Percentiles rank a stretch among this genome's conserved stretches.
Conservation (phyloP, 2,888 invertebrate genomes). For the Campaea margaritaria region DNA sequence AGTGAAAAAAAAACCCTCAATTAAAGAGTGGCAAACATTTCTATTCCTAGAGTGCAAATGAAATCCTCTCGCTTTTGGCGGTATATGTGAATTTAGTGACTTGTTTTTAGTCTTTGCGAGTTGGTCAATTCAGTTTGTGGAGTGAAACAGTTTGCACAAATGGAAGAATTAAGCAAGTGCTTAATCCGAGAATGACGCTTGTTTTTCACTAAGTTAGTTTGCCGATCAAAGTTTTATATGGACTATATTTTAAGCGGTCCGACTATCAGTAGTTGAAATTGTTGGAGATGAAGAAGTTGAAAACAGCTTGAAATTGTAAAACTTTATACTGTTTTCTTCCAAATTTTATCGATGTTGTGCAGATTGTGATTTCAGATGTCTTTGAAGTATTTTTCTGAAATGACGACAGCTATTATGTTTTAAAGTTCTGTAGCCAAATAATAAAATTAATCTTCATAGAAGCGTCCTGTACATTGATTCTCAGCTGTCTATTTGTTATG, state of each 20-base stretch:
- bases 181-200: conserved; percentile 6
- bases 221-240: conserved; percentile 7
- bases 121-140: conserved; percentile 26
- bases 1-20: no score
- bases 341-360: neutral
- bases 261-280: neutral
- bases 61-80: conserved; percentile 20
- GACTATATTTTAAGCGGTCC: neutral
- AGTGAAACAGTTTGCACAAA: conserved; percentile 10
- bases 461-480: no score
- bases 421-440: no score
- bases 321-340: neutral
- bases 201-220: conserved; percentile 15
- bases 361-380: neutral
- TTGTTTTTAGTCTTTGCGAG: conserved; percentile 38
- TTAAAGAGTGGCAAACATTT: no score
- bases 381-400: neutral
- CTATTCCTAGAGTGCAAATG: conserved; percentile 2
- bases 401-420: neutral
- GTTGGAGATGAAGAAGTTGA: no score
- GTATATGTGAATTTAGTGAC: conserved; percentile 49
- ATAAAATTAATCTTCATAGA: no score
- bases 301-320: neutral
- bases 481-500: no score
- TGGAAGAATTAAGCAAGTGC: neutral